Evolutionary conservation across 2,113 vertebrate species (phyloP).

Genomic region (Thamnophis sirtalis): DNA sequence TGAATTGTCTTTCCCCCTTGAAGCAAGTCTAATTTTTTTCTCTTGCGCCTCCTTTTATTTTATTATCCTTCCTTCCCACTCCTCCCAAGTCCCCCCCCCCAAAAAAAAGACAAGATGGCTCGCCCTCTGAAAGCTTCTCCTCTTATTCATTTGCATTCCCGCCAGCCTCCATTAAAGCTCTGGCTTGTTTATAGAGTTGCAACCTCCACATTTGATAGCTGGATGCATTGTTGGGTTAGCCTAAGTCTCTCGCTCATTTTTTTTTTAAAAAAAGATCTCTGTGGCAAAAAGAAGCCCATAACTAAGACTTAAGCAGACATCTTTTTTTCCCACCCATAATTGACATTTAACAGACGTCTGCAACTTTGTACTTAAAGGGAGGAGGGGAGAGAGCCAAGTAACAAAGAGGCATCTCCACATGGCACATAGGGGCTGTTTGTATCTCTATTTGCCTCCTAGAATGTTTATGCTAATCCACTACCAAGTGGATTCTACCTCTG

Average conservation of each 20-base stretch:
- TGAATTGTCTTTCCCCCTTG: background rate
- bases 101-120: background rate
- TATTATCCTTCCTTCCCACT: background rate
- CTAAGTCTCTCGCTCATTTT: background rate
- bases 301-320: slow-evolving; percentile 71
- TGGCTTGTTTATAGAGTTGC: slow-evolving; percentile 66
- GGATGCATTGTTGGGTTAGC: slow-evolving; percentile 59
- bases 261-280: slow-evolving; percentile 52
- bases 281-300: slow-evolving; percentile 61
- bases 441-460: slow-evolving; percentile 72
- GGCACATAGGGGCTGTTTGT: slow-evolving; percentile 64
- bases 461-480: slow-evolving; percentile 68
- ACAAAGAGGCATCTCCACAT: slow-evolving; percentile 67
- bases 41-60: slow-evolving; percentile 22
- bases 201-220: slow-evolving; percentile 69
- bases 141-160: slow-evolving; percentile 58
- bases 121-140: background rate
- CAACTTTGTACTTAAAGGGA: slow-evolving; percentile 66
- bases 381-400: background rate
- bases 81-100: slow-evolving; percentile 16
- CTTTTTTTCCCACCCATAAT: slow-evolving; percentile 74
- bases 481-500: slow-evolving; percentile 55
- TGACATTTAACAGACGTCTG: slow-evolving; percentile 74
- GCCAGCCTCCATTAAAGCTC: slow-evolving; percentile 59
- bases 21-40: slow-evolving; percentile 8